These are phyloP conservation scores for Scarus forsteni DNA, from an alignment of 2,797 vertebrate species.

Conservation along the genomic window DNA sequence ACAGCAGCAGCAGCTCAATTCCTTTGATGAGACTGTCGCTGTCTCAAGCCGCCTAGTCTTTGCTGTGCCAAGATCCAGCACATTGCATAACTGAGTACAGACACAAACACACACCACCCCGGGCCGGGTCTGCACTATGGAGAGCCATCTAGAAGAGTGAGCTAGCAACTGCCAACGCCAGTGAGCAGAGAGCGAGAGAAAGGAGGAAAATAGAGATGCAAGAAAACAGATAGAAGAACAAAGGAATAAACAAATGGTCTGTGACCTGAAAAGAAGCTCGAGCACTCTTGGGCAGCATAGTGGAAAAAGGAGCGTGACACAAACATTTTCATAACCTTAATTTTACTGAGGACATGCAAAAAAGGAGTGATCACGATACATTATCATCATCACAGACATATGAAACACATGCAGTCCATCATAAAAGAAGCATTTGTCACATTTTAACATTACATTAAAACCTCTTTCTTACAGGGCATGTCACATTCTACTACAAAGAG, in stretches of 20 bases:
- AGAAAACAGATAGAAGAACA: slow-evolving; percentile 39
- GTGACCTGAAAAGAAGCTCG: slow-evolving; percentile 46
- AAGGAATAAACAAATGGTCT: slow-evolving; percentile 42
- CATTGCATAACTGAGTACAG: slow-evolving; percentile 61
- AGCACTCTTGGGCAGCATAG: slow-evolving; percentile 11
- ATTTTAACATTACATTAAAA: too few species aligned
- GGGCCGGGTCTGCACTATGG: slow-evolving; percentile 43
- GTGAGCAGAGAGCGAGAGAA: slow-evolving; percentile 1
- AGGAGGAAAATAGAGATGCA: slow-evolving; percentile 7
- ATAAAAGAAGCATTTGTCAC: background rate
- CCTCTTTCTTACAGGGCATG: too few species aligned
- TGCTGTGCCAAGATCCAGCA: slow-evolving; percentile 29
- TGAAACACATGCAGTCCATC: slow-evolving; percentile 9
- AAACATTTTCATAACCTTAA: slow-evolving; percentile 2
- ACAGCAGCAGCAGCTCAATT: slow-evolving; percentile 12
- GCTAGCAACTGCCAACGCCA: slow-evolving; percentile 13
- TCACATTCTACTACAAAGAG: too few species aligned
- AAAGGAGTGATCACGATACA: slow-evolving; percentile 10
- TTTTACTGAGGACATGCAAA: slow-evolving; percentile 11
- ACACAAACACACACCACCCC: slow-evolving; percentile 50
- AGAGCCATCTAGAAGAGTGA: slow-evolving; percentile 35
- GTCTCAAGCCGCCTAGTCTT: slow-evolving; percentile 41
- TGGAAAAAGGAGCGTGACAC: background rate
- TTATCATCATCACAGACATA: slow-evolving; percentile 15
- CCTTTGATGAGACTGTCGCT: slow-evolving; percentile 40